Base-by-base conservation (phyloP, 1,140 invertebrate genomes). In the Drosophila sturtevanti region DNA sequence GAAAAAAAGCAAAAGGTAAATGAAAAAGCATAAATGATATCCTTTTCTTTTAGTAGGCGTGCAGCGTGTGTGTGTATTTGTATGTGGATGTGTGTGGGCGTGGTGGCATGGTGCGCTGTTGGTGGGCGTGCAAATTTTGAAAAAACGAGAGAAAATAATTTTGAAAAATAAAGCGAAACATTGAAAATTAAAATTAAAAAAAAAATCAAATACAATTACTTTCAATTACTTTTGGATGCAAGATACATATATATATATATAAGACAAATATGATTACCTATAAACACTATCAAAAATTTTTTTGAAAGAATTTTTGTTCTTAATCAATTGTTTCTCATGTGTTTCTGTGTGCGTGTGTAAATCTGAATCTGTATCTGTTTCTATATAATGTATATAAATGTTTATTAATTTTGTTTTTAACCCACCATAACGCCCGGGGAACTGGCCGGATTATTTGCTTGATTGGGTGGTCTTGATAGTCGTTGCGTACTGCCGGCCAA, bases 391-490 rank as follows among this genome's bases (percentile, higher is more conserved):
- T 66, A 65, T 52, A 35, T 67, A n/a, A n/a, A n/a, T 44, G 16
- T 31, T 56, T 31, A 27, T 31, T 61, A 51, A 22, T 62, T 77
- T 63, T 60, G 35, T 63, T 52, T 12, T 63, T 91, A 92, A 96
- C 95, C 95, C 95, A 96, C 95, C 95, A 95, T 94, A 94, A 72
- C 58, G 54, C 68, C 37, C 35, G 68, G 10, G 5, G 78, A 78
- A 64, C 94, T 95, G 93, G 94, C 92, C 92, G 93, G 92, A 92
- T 93, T 92, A 93, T 92, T 93, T 18, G 75, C 9, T 61, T 64
- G 56, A 48, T 2, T 48, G n/a, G 9, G 16, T 31, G 63, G 11
- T 66, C 84, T 77, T 55, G 79, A 52, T 56, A 72, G 52, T 51
- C 84, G 84, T 41, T 89, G 82, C n/a, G 77, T 48, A 18, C 52